Percentiles rank a stretch among this genome's conserved stretches.
These are phyloP conservation scores for Muscidifurax raptorellus DNA, from an alignment of 1,140 invertebrate genomes.

Conservation along the genomic window DNA sequence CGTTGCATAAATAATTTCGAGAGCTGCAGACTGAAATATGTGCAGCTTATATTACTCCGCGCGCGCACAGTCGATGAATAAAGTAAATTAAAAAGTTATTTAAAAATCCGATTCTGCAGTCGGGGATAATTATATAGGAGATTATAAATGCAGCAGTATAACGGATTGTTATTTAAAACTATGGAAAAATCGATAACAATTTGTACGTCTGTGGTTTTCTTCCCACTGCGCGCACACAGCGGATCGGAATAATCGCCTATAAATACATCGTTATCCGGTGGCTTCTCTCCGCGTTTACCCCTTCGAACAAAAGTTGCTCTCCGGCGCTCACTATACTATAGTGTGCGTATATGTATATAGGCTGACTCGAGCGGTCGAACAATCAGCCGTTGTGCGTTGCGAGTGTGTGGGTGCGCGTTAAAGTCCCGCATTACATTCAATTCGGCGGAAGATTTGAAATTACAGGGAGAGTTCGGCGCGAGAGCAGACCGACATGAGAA, in stretches of 20 bases:
- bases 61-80: too few relatives aligned
- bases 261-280: constrained; percentile 43
- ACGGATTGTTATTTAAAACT: background rate
- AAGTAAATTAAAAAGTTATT: too few relatives aligned
- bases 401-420: background rate
- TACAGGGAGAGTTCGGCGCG: constrained; percentile 58
- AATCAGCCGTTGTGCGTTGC: constrained; percentile 16
- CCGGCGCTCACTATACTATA: background rate
- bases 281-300: constrained; percentile 39
- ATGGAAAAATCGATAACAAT: constrained; percentile 24
- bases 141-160: background rate
- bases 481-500: constrained; percentile 19
- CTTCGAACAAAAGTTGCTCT: constrained; percentile 48
- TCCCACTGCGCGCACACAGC: too few relatives aligned
- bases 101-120: too few relatives aligned
- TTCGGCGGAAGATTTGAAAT: constrained; percentile 62
- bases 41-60: too few relatives aligned
- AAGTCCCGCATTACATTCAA: constrained; percentile 52
- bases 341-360: too few relatives aligned
- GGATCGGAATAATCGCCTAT: constrained; percentile 42
- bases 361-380: constrained; percentile 1
- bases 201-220: background rate
- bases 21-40: too few relatives aligned
- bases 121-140: too few relatives aligned
- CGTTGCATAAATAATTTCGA: too few relatives aligned